Evolutionary conservation across 2,113 vertebrate genomes (phyloP).

Genomic region (Bufo bufo): DNA sequence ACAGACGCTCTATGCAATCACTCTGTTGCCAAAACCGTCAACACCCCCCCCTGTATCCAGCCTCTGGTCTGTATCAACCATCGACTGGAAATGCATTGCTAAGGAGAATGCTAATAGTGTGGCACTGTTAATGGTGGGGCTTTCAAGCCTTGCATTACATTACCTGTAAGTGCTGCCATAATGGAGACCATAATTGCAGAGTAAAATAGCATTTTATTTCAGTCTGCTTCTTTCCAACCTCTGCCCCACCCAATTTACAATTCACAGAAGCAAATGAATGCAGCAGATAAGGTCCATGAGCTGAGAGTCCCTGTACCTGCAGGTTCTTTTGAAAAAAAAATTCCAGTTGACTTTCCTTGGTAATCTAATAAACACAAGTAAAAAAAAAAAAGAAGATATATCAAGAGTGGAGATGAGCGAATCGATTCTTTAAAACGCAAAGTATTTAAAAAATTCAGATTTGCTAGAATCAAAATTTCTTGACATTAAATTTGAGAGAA

Average conservation of each 20-base stretch:
- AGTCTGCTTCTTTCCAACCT: neutral
- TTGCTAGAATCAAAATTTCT: too few species aligned
- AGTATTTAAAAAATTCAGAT: too few species aligned
- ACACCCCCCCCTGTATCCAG: neutral
- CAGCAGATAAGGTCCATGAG: neutral
- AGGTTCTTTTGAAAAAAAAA: too few species aligned
- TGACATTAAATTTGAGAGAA: too few species aligned
- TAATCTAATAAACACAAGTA: constrained; percentile 1
- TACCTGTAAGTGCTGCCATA: constrained; percentile 48
- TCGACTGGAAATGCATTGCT: constrained; percentile 34
- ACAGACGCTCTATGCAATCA: constrained; percentile 15
- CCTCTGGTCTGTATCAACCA: constrained; percentile 12
- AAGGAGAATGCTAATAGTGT: constrained; percentile 36
- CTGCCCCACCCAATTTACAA: constrained; percentile 35
- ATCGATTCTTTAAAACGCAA: too few species aligned
- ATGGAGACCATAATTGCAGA: constrained; percentile 43
- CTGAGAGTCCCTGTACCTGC: constrained; percentile 1
- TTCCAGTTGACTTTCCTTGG: constrained; percentile 44
- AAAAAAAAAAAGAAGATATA: neutral
- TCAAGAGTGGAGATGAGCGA: neutral
- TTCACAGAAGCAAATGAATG: constrained; percentile 9
- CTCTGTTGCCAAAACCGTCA: constrained; percentile 15
- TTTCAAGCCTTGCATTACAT: constrained; percentile 33
- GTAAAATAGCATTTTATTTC: constrained; percentile 41
- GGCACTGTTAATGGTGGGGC: constrained; percentile 7